phyloP scores from a whole-genome alignment of 2,888 invertebrate genomes.

The Atrina japonica region DNA sequence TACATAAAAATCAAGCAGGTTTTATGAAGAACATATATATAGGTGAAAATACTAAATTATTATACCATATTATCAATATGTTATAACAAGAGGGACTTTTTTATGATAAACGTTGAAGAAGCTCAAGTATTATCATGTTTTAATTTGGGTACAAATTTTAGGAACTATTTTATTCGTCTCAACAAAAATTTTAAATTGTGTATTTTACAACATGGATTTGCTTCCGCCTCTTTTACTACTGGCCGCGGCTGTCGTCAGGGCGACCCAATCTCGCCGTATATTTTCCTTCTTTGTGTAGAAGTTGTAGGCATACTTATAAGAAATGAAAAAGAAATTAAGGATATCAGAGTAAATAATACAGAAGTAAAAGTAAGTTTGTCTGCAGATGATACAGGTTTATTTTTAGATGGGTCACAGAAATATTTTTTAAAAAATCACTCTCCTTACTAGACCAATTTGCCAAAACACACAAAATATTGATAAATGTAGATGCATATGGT shows the following conservation, averaged over 20 bases:
- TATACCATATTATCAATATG: not conserved
- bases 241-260: conserved; percentile 7
- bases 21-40: conserved; percentile 2
- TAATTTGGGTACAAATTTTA: too few species aligned
- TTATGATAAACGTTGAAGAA: not conserved
- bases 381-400: not conserved
- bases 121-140: not conserved
- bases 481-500: conserved; percentile 6
- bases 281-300: not conserved
- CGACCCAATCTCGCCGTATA: conserved; percentile 2
- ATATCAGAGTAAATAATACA: not conserved
- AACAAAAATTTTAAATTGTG: not conserved
- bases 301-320: not conserved
- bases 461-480: conserved; percentile 3
- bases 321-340: not conserved
- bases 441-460: conserved; percentile 2
- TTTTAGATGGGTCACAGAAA: not conserved
- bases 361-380: not conserved
- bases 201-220: not conserved
- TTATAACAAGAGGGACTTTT: not conserved
- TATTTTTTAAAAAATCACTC: not conserved
- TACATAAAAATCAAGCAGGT: not conserved
- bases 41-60: not conserved
- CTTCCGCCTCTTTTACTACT: not conserved
- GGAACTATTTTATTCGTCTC: not conserved